Evolutionary conservation across 1,140 invertebrate species (phyloP).

Genomic region (Drusus annulatus): DNA sequence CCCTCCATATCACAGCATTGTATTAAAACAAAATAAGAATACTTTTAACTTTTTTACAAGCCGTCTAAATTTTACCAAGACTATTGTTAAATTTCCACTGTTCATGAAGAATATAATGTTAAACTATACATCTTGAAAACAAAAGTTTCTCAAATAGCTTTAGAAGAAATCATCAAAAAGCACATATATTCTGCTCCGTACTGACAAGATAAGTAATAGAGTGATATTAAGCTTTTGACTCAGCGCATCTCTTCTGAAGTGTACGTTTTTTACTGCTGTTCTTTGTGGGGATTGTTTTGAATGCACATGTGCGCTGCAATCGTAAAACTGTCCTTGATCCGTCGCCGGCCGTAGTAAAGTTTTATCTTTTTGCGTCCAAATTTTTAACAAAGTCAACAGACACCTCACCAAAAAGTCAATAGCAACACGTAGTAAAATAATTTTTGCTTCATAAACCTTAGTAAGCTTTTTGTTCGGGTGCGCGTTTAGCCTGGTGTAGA

Average conservation of each 20-base stretch:
- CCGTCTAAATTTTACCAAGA: too few relatives aligned
- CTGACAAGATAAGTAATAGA: background rate
- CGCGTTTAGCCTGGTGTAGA: background rate
- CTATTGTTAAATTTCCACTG: background rate
- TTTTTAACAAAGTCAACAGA: background rate
- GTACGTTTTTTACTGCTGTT: background rate
- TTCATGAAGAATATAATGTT: background rate
- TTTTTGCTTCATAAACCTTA: background rate
- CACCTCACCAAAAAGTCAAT: background rate
- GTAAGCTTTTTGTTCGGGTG: background rate
- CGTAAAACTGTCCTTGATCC: conserved; percentile 60
- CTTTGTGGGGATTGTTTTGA: conserved; percentile 28
- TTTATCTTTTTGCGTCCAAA: background rate
- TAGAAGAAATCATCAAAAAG: background rate
- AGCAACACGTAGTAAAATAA: background rate
- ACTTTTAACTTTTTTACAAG: too few relatives aligned
- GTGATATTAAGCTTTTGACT: background rate
- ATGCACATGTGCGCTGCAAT: conserved; percentile 55
- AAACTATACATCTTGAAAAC: background rate
- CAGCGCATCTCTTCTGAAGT: background rate
- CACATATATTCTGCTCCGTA: background rate
- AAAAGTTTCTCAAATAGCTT: background rate
- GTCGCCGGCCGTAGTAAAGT: conserved; percentile 53
- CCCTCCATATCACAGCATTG: too few relatives aligned
- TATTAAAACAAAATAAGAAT: too few relatives aligned